These are phyloP conservation scores for Lepeophtheirus salmonis DNA, from an alignment of 1,140 invertebrate species.

Conservation along the genomic window DNA sequence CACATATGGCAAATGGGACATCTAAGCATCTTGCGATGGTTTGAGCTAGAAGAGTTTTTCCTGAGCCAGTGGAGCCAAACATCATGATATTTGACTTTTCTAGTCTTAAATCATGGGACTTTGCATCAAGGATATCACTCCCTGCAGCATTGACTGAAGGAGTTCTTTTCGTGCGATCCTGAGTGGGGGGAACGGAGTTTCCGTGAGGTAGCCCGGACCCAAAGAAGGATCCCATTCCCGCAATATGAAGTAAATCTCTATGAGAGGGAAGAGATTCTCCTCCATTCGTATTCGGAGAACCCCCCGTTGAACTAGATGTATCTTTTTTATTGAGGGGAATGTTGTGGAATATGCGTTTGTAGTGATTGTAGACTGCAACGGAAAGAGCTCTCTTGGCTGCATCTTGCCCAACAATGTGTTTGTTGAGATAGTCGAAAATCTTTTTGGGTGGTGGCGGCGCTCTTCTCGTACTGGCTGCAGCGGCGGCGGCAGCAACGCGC, in stretches of 20 bases:
- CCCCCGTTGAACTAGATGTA: neutral
- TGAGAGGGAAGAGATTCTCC: constrained; percentile 20
- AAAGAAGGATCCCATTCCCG: constrained; percentile 44
- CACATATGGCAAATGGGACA: constrained; percentile 97
- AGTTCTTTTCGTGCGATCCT: constrained; percentile 18
- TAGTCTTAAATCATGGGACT: constrained; percentile 61
- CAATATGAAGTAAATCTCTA: constrained; percentile 62
- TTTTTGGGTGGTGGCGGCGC: constrained; percentile 83
- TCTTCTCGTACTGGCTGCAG: constrained; percentile 38
- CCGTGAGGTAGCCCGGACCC: constrained; percentile 28
- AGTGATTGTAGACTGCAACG: constrained; percentile 97
- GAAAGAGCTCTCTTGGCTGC: constrained; percentile 95
- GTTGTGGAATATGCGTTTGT: constrained; percentile 92
- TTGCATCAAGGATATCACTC: constrained; percentile 66
- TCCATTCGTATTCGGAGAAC: neutral
- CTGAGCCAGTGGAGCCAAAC: constrained; percentile 89
- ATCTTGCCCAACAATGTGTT: constrained; percentile 92
- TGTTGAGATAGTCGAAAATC: constrained; percentile 87
- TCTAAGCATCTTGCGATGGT: constrained; percentile 77
- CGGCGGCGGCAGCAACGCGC: constrained; percentile 18
- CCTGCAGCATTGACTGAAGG: constrained; percentile 26
- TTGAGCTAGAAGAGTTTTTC: constrained; percentile 92
- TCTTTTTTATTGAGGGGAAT: constrained; percentile 34
- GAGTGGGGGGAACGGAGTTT: constrained; percentile 22
- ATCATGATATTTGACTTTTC: constrained; percentile 97